A percentile compares a stretch with the other conserved stretches of the same genome.
phyloP scores from a whole-genome alignment of 2,888 invertebrate species.

The Pammene aurita region DNA sequence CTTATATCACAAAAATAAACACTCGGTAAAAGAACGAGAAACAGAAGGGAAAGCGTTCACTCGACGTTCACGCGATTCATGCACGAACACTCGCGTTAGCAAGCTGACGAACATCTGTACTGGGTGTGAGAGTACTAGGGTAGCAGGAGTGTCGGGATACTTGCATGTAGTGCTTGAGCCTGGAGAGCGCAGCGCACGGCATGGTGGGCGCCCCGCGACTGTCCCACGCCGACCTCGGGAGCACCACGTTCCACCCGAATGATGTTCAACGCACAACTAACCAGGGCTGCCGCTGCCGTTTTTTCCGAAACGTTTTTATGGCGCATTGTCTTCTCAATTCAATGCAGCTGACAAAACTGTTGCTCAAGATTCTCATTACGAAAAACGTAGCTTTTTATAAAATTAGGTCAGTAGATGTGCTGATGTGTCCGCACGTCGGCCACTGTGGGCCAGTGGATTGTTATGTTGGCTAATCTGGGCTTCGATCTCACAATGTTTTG shows the following conservation, averaged over 20 bases:
- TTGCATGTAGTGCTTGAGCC: constrained; percentile 76
- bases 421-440: constrained; percentile 32
- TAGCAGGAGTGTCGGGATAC: constrained; percentile 58
- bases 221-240: constrained; percentile 49
- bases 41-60: constrained; percentile 37
- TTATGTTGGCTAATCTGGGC: constrained; percentile 35
- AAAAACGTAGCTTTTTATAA: constrained; percentile 54
- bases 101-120: background rate
- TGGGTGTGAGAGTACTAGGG: background rate
- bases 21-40: constrained; percentile 17
- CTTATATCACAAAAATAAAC: constrained; percentile 22
- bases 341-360: constrained; percentile 55
- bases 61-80: constrained; percentile 30
- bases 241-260: constrained; percentile 65
- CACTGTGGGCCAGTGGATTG: constrained; percentile 25
- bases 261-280: constrained; percentile 64
- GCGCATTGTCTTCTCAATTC: constrained; percentile 67
- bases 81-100: constrained; percentile 23
- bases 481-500: constrained; percentile 23
- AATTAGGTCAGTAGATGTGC: constrained; percentile 47
- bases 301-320: constrained; percentile 66
- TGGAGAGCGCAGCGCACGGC: constrained; percentile 72
- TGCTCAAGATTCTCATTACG: constrained; percentile 65
- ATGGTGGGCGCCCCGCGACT: constrained; percentile 63
- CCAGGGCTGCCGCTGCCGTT: constrained; percentile 75